Evolutionary conservation across 2,113 vertebrate genomes (phyloP).

Genomic region (Eublepharis macularius): DNA sequence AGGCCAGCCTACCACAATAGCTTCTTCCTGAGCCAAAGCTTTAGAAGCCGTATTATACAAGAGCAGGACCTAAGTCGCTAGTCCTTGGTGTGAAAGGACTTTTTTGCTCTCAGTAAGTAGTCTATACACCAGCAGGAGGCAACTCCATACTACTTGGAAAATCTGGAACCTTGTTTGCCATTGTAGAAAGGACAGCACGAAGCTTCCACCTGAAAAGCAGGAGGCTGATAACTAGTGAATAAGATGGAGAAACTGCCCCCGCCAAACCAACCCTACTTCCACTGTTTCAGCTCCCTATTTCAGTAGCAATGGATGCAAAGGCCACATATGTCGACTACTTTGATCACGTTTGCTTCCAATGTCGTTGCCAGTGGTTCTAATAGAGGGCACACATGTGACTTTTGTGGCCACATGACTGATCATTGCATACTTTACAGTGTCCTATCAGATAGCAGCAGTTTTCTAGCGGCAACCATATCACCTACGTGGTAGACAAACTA

Average conservation of each 20-base stretch:
- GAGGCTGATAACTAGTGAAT: background rate
- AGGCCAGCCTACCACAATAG: background rate
- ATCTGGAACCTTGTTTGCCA: background rate
- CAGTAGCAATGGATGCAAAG: background rate
- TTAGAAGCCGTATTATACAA: background rate
- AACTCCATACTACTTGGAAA: background rate
- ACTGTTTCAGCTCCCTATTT: background rate
- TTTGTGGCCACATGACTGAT: background rate
- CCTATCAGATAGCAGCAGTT: background rate
- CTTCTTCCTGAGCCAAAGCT: background rate
- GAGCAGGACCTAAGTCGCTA: background rate
- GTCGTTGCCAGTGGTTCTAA: background rate
- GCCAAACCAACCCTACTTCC: background rate
- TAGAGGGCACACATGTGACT: background rate
- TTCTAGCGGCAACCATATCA: background rate
- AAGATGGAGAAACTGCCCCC: background rate
- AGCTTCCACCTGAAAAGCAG: too few relatives aligned
- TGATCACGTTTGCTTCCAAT: background rate
- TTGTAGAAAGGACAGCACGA: background rate
- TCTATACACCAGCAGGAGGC: too few relatives aligned
- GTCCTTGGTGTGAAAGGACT: background rate
- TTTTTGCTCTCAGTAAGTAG: background rate
- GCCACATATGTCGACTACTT: background rate
- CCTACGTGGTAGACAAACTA: background rate
- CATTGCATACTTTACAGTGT: background rate